These are phyloP conservation scores for Hydropsyche betteni DNA, from an alignment of 2,888 invertebrate genomes.

Conservation along the genomic window DNA sequence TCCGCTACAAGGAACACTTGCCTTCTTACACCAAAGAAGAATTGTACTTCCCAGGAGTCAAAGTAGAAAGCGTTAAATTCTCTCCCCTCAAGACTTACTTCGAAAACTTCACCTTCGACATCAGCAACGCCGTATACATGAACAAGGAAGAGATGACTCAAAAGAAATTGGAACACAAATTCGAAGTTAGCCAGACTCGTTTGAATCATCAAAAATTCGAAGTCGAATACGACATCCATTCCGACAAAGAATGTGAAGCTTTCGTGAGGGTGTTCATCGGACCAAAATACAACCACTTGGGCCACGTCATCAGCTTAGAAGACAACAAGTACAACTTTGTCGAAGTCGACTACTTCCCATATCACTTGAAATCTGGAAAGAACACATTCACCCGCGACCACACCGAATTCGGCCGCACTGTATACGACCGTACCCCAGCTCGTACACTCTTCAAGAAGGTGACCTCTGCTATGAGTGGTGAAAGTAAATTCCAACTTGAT, in stretches of 20 bases:
- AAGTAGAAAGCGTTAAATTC: conserved; percentile 70
- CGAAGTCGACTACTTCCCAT: conserved; percentile 67
- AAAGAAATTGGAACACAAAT: conserved; percentile 55
- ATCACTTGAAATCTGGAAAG: conserved; percentile 57
- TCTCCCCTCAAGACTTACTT: conserved; percentile 76
- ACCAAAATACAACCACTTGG: conserved; percentile 73
- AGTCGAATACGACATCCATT: conserved; percentile 69
- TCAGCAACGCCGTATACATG: conserved; percentile 66
- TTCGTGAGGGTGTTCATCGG: conserved; percentile 73
- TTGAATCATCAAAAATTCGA: conserved; percentile 77
- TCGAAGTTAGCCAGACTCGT: conserved; percentile 72
- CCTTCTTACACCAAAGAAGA: conserved; percentile 71
- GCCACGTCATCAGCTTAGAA: conserved; percentile 64
- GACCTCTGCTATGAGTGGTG: conserved; percentile 64
- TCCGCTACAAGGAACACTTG: conserved; percentile 67
- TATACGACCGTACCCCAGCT: conserved; percentile 73
- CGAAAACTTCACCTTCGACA: conserved; percentile 71
- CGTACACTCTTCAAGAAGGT: conserved; percentile 72
- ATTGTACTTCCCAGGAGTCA: conserved; percentile 69
- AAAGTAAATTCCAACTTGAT: conserved; percentile 60
- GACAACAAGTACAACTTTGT: conserved; percentile 69
- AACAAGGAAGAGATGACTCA: conserved; percentile 60
- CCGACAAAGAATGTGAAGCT: conserved; percentile 65
- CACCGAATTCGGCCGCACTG: conserved; percentile 71
- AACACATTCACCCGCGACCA: conserved; percentile 66